Evolutionary conservation across 2,888 invertebrate species (phyloP), one percentile per base, ranked within the genome.

Genomic region (Tryphoninae sp.): DNA sequence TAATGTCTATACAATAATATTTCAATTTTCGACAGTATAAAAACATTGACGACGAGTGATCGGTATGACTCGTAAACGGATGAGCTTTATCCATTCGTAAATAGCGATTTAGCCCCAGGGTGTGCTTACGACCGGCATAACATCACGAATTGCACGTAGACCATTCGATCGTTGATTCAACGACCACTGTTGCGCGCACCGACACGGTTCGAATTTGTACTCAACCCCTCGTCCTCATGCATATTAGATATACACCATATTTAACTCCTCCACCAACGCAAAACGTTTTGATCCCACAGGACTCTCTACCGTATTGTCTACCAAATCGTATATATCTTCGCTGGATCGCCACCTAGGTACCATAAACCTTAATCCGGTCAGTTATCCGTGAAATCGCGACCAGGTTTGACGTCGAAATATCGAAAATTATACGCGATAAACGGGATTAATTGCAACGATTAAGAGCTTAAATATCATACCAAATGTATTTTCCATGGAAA

Each of bases 361-460:
- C n/a, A 77, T 77, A 77, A 68, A 61, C 68, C 13, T 77, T 77
- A 68, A 77, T 77, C 76, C 62, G 40, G 62, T 69, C 69, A 77
- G 69, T 69, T 77, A 69, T 69, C 76, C 69, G 19, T 69, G 69
- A 69, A 77, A 77, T 62, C 8, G 53, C 22, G 53, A 45, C 13
- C 62, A 58, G 58, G 42, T 69, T 69, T n/a, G 53, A 69, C 62
- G 69, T 69, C 76, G 69, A 77, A 77, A 69, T 61, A 61, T 69
- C 68, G 76, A 42, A 69, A 77, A 77, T 77, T 69, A 55, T 77
- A 42, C 22, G 61, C 58, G 26, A 26, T 65, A 58, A 0, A 23
- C 61, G 51, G 4, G 6, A 26, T 49, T 51, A 2, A 16, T 45
- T 16, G 23, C n/a, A 72, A 59, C 58, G 42, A 23, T 16, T 9